Evolutionary conservation across 2,888 invertebrate genomes (phyloP).

Genomic region (Peribatodes rhomboidaria): DNA sequence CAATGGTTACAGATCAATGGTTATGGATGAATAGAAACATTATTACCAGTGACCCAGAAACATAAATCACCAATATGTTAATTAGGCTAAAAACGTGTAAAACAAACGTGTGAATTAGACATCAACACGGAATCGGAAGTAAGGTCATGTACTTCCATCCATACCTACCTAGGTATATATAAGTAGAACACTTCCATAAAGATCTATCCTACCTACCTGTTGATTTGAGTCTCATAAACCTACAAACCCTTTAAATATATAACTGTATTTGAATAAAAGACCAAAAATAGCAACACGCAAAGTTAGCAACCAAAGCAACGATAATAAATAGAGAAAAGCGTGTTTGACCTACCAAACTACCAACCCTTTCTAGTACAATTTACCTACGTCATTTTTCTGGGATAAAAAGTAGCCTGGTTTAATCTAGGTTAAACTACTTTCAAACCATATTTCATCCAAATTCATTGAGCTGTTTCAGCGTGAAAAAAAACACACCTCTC

Average conservation of each 20-base stretch:
- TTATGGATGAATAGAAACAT: not conserved
- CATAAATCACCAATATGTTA: not conserved
- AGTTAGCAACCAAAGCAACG: not conserved
- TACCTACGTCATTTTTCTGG: too few species aligned
- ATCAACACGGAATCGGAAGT: conserved; percentile 6
- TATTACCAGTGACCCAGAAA: conserved; percentile 1
- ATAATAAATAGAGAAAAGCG: not conserved
- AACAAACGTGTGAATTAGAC: conserved; percentile 9
- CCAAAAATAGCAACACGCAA: conserved; percentile 10
- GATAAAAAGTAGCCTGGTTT: too few species aligned
- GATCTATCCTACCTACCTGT: not conserved
- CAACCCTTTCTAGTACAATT: too few species aligned
- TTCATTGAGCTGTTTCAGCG: too few species aligned
- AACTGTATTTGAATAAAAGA: conserved; percentile 1
- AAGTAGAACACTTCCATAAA: too few species aligned
- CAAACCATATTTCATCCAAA: too few species aligned
- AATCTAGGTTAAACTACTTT: too few species aligned
- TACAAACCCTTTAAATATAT: conserved; percentile 13
- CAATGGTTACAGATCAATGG: not conserved
- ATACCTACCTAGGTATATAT: not conserved
- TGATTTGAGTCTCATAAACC: conserved; percentile 3
- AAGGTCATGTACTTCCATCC: not conserved
- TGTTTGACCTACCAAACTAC: too few species aligned
- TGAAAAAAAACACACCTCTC: too few species aligned
- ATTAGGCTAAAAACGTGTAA: not conserved